phyloP scores from a whole-genome alignment of 1,140 invertebrate genomes.

The Parasteatoda tepidariorum region DNA sequence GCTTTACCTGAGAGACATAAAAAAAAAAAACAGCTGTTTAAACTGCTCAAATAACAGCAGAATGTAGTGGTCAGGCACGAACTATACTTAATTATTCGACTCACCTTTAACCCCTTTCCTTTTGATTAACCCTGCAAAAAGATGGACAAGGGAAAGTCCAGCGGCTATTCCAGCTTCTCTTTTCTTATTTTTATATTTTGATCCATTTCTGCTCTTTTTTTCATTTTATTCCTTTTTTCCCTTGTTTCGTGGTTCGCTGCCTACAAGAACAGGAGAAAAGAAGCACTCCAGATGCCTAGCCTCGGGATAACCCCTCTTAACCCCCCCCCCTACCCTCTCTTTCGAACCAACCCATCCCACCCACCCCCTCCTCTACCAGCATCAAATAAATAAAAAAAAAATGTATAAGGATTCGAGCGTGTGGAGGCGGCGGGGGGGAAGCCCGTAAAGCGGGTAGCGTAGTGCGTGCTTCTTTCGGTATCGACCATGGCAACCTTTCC shows the following conservation, averaged over 20 bases:
- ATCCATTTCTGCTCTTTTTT: constrained; percentile 42
- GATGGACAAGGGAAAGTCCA: constrained; percentile 20
- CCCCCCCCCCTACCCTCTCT: neutral
- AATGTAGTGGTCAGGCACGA: too few relatives aligned
- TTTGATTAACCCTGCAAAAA: constrained; percentile 10
- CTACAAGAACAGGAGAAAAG: constrained; percentile 56
- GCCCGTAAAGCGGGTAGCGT: constrained; percentile 45
- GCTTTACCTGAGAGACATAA: too few relatives aligned
- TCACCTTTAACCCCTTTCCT: constrained; percentile 7
- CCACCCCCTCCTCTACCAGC: constrained; percentile 7
- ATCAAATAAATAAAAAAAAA: constrained; percentile 52
- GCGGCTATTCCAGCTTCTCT: constrained; percentile 22
- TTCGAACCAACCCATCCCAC: neutral
- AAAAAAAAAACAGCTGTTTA: too few relatives aligned
- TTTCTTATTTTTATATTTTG: constrained; percentile 52
- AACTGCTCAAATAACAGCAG: too few relatives aligned
- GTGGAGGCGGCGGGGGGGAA: constrained; percentile 6
- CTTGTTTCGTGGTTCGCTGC: constrained; percentile 58
- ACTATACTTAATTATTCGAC: too few relatives aligned
- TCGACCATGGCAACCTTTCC: constrained; percentile 21
- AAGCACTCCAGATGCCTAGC: constrained; percentile 48
- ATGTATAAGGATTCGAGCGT: neutral
- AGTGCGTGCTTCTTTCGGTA: constrained; percentile 45
- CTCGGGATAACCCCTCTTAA: constrained; percentile 30
- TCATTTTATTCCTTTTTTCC: constrained; percentile 8